A percentile compares a stretch with the other conserved stretches of the same genome.
These are phyloP conservation scores for Argentina silus DNA, from an alignment of 2,797 vertebrate species.

Conservation along the genomic window DNA sequence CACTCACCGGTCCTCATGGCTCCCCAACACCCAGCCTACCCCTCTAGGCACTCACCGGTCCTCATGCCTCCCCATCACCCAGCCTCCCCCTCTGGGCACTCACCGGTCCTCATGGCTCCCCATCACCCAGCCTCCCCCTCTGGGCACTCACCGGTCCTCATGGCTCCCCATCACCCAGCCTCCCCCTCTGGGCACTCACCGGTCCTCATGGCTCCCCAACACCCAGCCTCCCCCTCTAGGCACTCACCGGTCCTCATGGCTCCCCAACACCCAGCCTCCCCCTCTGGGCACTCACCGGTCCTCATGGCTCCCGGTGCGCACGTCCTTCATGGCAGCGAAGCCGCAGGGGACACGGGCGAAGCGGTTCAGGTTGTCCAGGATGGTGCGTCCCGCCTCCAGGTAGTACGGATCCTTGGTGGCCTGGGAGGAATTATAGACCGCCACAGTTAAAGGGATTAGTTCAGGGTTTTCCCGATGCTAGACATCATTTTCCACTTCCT, in stretches of 20 bases:
- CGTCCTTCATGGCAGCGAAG: constrained; percentile 98
- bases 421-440: constrained; percentile 62
- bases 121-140: too few relatives aligned
- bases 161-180: too few relatives aligned
- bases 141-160: constrained; percentile 90
- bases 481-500: too few relatives aligned
- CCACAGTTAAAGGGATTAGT: not conserved
- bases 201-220: too few relatives aligned
- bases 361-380: constrained; percentile 98
- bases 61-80: too few relatives aligned
- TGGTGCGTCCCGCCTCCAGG: constrained; percentile 94
- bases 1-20: constrained; percentile 95
- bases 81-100: constrained; percentile 42
- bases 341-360: constrained; percentile 98
- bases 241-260: constrained; percentile 95
- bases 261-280: too few relatives aligned
- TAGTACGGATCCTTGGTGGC: constrained; percentile 98
- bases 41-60: constrained; percentile 84
- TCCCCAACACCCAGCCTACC: too few relatives aligned
- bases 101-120: constrained; percentile 99
- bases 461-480: too few relatives aligned
- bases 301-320: constrained; percentile 97
- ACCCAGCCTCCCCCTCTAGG: too few relatives aligned
- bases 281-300: constrained; percentile 84
- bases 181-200: constrained; percentile 78